phyloP scores from a whole-genome alignment of 1,140 invertebrate genomes.

The Melitaea cinxia region DNA sequence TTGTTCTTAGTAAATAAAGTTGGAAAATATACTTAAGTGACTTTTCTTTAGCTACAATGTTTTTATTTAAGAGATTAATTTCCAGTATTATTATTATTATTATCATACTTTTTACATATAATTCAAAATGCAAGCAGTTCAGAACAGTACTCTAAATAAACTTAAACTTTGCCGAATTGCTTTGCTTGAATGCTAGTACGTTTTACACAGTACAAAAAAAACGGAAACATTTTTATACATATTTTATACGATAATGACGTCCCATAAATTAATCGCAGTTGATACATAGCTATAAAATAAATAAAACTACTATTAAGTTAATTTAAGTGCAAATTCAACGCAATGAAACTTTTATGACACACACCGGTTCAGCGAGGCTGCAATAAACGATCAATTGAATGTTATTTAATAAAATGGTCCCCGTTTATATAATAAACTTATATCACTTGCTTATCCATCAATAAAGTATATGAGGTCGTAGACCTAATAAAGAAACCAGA shows the following conservation, averaged over 20 bases:
- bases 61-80: no score
- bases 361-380: slow-evolving; percentile 19
- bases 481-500: not conserved
- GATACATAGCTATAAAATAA: slow-evolving; percentile 31
- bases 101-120: no score
- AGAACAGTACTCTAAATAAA: no score
- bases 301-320: slow-evolving; percentile 35
- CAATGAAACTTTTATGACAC: slow-evolving; percentile 55
- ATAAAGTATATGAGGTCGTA: slow-evolving; percentile 17
- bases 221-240: not conserved
- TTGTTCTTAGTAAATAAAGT: no score
- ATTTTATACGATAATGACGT: not conserved
- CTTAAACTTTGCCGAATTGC: no score
- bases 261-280: not conserved
- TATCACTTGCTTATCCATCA: slow-evolving; percentile 19
- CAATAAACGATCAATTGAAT: slow-evolving; percentile 22
- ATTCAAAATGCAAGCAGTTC: no score
- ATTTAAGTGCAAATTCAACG: slow-evolving; percentile 51
- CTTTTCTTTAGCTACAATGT: no score
- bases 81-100: no score
- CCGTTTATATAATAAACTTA: slow-evolving; percentile 31
- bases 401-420: slow-evolving; percentile 20
- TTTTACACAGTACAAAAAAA: no score
- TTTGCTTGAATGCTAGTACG: no score
- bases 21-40: no score